Conservation (phyloP, 1,140 invertebrate genomes). For the Pygmarrhopalites habei region DNA sequence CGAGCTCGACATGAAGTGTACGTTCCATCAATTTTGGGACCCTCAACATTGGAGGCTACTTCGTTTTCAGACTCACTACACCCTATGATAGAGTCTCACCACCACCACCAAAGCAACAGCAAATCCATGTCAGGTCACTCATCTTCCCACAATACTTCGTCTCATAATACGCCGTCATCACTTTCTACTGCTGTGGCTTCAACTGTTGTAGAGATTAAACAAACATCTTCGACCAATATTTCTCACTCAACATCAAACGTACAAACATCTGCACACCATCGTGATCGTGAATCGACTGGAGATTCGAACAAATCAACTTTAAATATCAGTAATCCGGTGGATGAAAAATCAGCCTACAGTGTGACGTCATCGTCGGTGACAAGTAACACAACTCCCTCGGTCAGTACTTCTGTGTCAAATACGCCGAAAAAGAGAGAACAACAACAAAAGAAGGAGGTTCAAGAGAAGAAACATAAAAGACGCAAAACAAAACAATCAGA, state of each 20-base stretch:
- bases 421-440: constrained; percentile 41
- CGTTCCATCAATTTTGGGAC: constrained; percentile 32
- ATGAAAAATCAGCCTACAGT: not conserved
- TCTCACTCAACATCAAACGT: no score
- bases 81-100: not conserved
- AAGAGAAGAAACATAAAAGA: constrained; percentile 72
- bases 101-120: not conserved
- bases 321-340: not conserved
- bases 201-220: not conserved
- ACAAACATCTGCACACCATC: no score
- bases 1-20: constrained; percentile 31
- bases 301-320: not conserved
- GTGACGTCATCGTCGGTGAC: no score
- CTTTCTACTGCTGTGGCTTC: not conserved
- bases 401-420: not conserved
- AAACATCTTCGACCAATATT: not conserved
- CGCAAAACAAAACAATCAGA: constrained; percentile 45
- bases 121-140: not conserved
- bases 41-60: constrained; percentile 28
- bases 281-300: not conserved
- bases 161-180: not conserved
- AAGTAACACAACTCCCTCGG: not conserved
- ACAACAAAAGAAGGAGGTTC: constrained; percentile 43
- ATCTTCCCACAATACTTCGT: not conserved
- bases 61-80: constrained; percentile 15